These are phyloP conservation scores for Tetragnatha versicolor DNA, from an alignment of 1,140 invertebrate genomes.

Conservation along the genomic window DNA sequence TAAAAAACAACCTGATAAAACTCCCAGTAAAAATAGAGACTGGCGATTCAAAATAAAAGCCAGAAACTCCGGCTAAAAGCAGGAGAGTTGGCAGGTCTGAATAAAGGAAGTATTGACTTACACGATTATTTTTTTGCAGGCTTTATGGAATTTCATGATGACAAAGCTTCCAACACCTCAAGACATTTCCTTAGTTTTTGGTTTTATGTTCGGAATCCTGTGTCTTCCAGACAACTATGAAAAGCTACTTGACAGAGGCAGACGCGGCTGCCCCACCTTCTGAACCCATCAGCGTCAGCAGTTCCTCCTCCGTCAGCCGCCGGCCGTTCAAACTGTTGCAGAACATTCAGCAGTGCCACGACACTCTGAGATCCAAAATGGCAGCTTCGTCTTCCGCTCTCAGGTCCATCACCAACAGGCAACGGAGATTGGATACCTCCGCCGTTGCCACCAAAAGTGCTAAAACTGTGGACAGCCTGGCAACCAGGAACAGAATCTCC, in stretches of 20 bases:
- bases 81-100: too few species aligned
- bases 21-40: too few species aligned
- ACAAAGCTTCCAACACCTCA: neutral
- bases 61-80: too few species aligned
- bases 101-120: too few species aligned
- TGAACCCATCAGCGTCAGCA: too few species aligned
- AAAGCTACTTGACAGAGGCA: constrained; percentile 28
- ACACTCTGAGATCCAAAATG: constrained; percentile 17
- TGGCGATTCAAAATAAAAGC: too few species aligned
- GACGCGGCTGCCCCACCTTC: neutral
- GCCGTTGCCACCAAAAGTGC: neutral
- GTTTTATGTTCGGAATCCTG: constrained; percentile 21
- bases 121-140: constrained; percentile 24
- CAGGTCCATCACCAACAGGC: constrained; percentile 10
- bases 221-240: constrained; percentile 14
- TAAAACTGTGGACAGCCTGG: too few species aligned
- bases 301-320: neutral
- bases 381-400: neutral
- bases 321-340: constrained; percentile 36
- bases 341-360: constrained; percentile 31
- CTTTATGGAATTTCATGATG: constrained; percentile 31
- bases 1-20: too few species aligned
- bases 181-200: constrained; percentile 16
- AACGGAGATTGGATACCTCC: neutral
- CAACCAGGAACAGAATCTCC: neutral